These are phyloP conservation scores for Rugalucina vietnamica DNA, from an alignment of 2,888 invertebrate species.

Conservation along the genomic window DNA sequence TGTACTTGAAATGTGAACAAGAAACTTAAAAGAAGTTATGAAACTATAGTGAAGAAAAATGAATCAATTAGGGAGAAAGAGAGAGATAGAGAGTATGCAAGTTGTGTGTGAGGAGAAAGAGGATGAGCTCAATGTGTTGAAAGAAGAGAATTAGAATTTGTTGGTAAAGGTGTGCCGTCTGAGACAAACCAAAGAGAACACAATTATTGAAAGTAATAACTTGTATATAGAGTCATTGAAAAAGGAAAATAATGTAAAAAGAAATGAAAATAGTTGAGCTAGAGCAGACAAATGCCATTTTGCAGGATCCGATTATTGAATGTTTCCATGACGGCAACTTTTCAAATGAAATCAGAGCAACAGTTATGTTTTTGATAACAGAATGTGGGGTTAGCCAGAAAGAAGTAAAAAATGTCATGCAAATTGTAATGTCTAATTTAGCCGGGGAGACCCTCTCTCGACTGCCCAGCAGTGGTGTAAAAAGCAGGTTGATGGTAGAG, in stretches of 20 bases:
- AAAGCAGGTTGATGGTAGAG: constrained; percentile 32
- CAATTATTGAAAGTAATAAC: neutral
- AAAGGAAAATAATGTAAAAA: neutral
- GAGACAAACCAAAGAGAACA: neutral
- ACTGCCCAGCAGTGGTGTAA: constrained; percentile 44
- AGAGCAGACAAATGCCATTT: constrained; percentile 7
- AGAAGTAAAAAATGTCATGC: constrained; percentile 33
- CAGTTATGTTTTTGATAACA: constrained; percentile 37
- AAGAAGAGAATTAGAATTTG: constrained; percentile 13
- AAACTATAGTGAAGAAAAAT: neutral
- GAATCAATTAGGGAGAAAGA: neutral
- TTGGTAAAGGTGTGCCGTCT: constrained; percentile 15
- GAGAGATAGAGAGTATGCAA: neutral
- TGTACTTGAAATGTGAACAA: neutral
- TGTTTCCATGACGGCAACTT: constrained; percentile 22
- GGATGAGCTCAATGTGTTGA: neutral
- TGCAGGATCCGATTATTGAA: constrained; percentile 8
- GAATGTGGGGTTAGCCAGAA: constrained; percentile 38
- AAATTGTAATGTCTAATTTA: constrained; percentile 27
- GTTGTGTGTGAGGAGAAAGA: neutral
- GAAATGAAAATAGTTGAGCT: constrained; percentile 6
- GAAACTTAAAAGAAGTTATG: neutral
- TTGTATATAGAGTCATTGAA: neutral
- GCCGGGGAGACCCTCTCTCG: constrained; percentile 38
- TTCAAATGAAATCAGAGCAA: constrained; percentile 22